Conservation (phyloP, 2,113 vertebrate genomes). For the Lampris incognitus region DNA sequence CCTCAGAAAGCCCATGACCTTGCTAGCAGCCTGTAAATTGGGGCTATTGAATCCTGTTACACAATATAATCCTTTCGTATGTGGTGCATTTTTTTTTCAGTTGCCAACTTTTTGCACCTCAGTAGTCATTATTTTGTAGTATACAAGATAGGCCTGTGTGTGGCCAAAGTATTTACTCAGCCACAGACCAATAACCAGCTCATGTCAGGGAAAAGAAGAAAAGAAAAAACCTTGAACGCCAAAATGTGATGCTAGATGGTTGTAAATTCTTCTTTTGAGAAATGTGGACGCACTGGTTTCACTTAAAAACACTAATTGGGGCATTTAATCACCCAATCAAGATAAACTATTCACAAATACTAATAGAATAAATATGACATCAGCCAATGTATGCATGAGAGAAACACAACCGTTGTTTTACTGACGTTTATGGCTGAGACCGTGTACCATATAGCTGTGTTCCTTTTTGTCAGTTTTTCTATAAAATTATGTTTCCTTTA, state of each 20-base stretch:
- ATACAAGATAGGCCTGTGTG: slow-evolving; percentile 9
- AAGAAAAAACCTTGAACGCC: not conserved
- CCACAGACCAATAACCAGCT: not conserved
- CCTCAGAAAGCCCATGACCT: too few species aligned
- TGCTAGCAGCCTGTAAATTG: slow-evolving; percentile 8
- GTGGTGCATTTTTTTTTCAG: slow-evolving; percentile 19
- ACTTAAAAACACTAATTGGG: not conserved
- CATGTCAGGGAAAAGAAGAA: slow-evolving; percentile 30
- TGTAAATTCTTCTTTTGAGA: slow-evolving; percentile 37
- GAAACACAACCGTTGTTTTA: too few species aligned
- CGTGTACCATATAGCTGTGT: not conserved
- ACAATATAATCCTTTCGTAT: slow-evolving; percentile 19
- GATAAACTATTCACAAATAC: too few species aligned
- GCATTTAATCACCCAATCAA: too few species aligned
- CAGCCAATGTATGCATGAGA: too few species aligned
- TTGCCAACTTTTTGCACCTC: slow-evolving; percentile 25
- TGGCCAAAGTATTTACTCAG: slow-evolving; percentile 9
- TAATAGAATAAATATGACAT: too few species aligned
- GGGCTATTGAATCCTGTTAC: slow-evolving; percentile 5
- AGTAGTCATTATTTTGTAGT: slow-evolving; percentile 5
- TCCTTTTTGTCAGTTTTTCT: slow-evolving; percentile 31
- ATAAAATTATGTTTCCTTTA: slow-evolving; percentile 27
- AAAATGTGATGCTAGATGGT: slow-evolving; percentile 13
- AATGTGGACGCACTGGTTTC: slow-evolving; percentile 9
- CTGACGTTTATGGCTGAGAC: too few species aligned